A percentile compares a stretch with the other conserved stretches of the same genome.
Conservation (phyloP, 2,888 invertebrate species). For the Brachypterus glaber region DNA sequence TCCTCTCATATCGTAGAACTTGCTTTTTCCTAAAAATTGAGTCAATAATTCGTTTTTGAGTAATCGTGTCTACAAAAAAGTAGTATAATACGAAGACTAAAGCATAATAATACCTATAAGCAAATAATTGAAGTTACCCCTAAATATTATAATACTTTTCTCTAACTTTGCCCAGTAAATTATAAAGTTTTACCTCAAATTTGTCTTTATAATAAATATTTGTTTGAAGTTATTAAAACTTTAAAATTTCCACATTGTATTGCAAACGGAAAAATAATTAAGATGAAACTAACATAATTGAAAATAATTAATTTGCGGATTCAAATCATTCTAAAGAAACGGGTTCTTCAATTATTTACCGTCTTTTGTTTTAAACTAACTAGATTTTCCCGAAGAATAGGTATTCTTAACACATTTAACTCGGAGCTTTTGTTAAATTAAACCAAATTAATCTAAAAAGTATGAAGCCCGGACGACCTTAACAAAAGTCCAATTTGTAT, state of each 20-base stretch:
- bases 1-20: too few species aligned
- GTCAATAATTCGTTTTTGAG: too few species aligned
- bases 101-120: too few species aligned
- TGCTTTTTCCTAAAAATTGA: too few species aligned
- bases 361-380: constrained; percentile 35
- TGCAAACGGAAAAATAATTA: constrained; percentile 25
- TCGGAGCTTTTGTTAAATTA: constrained; percentile 34
- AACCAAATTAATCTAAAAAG: constrained; percentile 32
- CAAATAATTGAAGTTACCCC: too few species aligned
- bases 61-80: too few species aligned
- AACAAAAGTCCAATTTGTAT: constrained; percentile 24
- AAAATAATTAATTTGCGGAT: constrained; percentile 33
- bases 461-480: constrained; percentile 20
- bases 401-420: constrained; percentile 32
- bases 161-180: constrained; percentile 10
- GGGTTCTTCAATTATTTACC: constrained; percentile 36
- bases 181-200: constrained; percentile 10
- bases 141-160: too few species aligned
- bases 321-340: constrained; percentile 27
- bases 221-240: too few species aligned
- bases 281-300: constrained; percentile 27
- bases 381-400: constrained; percentile 27
- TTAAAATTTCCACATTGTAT: constrained; percentile 11
- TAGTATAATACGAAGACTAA: too few species aligned
- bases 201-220: constrained; percentile 6